phyloP scores from a whole-genome alignment of 1,140 invertebrate genomes.

The Archivesica marissinica region DNA sequence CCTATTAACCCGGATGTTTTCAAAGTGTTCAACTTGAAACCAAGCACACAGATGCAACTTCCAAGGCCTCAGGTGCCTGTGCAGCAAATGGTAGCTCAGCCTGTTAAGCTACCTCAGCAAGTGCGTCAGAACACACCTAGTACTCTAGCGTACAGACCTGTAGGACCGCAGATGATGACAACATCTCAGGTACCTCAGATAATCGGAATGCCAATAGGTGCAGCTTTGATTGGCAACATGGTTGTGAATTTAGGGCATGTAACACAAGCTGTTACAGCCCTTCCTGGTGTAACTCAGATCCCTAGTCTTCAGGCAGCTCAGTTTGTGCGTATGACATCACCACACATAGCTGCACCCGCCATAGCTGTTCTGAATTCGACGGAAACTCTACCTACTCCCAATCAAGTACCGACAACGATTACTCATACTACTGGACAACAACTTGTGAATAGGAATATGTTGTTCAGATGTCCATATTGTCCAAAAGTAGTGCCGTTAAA shows the following conservation, averaged over 20 bases:
- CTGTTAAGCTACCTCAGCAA: constrained; percentile 47
- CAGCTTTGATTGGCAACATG: constrained; percentile 51
- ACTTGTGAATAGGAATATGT: constrained; percentile 16
- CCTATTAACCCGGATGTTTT: constrained; percentile 68
- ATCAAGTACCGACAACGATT: not conserved
- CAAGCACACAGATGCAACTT: constrained; percentile 36
- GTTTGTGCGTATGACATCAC: not conserved
- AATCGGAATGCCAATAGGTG: constrained; percentile 35
- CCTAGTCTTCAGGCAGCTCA: not conserved
- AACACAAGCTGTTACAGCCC: constrained; percentile 18
- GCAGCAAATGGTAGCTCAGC: constrained; percentile 31
- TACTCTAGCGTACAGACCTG: constrained; percentile 41
- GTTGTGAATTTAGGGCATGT: constrained; percentile 9
- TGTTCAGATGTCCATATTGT: constrained; percentile 58
- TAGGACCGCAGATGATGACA: constrained; percentile 34
- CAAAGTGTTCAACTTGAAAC: constrained; percentile 73
- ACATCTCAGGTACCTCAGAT: constrained; percentile 38
- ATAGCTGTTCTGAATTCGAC: not conserved
- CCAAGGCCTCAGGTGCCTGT: constrained; percentile 25
- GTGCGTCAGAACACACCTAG: constrained; percentile 39
- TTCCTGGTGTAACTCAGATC: not conserved
- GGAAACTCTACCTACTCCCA: not conserved
- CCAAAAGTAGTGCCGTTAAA: constrained; percentile 46
- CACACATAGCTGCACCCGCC: not conserved
- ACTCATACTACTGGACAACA: not conserved